Evolutionary conservation across 2,888 invertebrate species (phyloP).

Genomic region (Adineta ricciae): DNA sequence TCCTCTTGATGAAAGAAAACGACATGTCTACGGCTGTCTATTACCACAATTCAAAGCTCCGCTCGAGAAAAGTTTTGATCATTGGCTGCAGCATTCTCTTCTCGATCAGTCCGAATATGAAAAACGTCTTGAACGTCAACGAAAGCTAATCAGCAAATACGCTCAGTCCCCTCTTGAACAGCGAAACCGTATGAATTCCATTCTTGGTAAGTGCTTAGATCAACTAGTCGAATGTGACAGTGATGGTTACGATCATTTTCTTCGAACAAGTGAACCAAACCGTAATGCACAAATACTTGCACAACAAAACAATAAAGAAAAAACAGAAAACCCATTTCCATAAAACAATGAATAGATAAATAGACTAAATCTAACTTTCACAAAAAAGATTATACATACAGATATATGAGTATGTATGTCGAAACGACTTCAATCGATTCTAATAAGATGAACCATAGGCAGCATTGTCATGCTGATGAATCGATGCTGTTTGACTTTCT

Average conservation of each 20-base stretch:
- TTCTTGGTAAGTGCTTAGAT: neutral
- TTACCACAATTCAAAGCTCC: neutral
- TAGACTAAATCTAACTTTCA: no score
- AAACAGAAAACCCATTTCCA: neutral
- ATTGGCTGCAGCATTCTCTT: no score
- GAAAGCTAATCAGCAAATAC: neutral
- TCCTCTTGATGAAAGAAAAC: neutral
- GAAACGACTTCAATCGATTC: no score
- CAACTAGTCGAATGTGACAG: neutral
- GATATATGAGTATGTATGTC: no score
- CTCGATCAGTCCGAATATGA: neutral
- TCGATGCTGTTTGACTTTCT: neutral
- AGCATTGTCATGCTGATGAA: neutral
- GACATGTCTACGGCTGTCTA: neutral
- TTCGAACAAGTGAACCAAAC: neutral
- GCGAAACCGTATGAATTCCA: neutral
- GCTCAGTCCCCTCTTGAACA: neutral
- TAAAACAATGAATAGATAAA: neutral
- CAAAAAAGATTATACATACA: neutral
- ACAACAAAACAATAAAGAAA: neutral
- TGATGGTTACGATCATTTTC: conserved; percentile 15
- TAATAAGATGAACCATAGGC: neutral
- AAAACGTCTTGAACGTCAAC: neutral
- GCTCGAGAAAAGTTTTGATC: neutral
- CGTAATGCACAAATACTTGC: neutral